These are phyloP conservation scores for Prinia subflava DNA, from an alignment of 2,113 vertebrate species.

Conservation along the genomic window DNA sequence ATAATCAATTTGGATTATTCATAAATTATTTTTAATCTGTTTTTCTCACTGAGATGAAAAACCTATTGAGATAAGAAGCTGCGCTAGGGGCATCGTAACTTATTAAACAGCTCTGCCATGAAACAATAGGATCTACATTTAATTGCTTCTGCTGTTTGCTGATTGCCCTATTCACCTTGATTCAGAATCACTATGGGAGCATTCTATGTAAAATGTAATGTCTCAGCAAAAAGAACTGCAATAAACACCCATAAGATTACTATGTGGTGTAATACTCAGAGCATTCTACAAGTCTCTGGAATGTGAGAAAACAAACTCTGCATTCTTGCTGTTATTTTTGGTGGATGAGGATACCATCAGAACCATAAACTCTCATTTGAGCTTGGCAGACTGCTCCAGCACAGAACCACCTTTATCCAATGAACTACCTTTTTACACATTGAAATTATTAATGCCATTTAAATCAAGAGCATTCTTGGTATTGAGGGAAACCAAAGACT, in stretches of 20 bases:
- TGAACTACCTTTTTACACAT: fast-evolving
- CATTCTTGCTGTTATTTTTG: neutral
- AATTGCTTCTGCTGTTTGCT: conserved; percentile 7
- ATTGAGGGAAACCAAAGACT: neutral
- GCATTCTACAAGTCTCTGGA: neutral
- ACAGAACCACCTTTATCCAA: neutral
- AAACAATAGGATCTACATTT: conserved; percentile 13
- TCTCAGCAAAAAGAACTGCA: neutral
- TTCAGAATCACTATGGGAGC: neutral
- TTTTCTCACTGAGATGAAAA: neutral
- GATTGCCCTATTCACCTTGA: conserved; percentile 2
- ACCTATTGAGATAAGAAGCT: neutral
- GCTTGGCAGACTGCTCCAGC: neutral
- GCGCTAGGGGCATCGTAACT: neutral
- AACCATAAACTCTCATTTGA: neutral
- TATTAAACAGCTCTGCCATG: neutral
- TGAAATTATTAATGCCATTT: neutral
- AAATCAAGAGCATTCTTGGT: neutral
- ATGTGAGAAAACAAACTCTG: neutral
- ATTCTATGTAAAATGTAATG: neutral
- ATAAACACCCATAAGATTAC: neutral
- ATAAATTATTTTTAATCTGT: conserved; percentile 5
- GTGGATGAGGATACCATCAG: neutral
- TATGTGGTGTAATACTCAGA: neutral
- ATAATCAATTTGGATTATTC: neutral